Conservation (phyloP, 2,113 vertebrate genomes). For the Vombatus ursinus region DNA sequence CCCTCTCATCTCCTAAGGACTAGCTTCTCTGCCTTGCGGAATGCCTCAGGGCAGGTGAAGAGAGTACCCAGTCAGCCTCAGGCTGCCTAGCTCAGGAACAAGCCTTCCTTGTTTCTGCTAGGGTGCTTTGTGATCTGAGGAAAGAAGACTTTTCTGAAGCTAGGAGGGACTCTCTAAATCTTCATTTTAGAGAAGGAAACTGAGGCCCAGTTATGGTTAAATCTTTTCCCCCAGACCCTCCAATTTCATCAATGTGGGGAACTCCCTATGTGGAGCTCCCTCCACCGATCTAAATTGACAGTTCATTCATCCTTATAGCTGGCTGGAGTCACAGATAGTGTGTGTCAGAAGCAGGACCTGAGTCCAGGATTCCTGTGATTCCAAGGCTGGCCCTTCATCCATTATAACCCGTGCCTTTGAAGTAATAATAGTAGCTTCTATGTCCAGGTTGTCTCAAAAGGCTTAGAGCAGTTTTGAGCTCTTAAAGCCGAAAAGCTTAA, state of each 20-base stretch:
- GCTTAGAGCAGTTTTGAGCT: not conserved
- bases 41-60: not conserved
- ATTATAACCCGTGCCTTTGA: not conserved
- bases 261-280: not conserved
- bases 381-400: not conserved
- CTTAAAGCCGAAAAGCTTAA: not conserved
- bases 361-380: not conserved
- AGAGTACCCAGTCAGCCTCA: not conserved
- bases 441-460: not conserved
- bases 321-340: not conserved
- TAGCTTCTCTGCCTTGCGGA: not conserved
- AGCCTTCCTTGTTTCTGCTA: not conserved
- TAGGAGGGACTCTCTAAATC: not conserved
- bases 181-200: not conserved
- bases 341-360: not conserved
- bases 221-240: not conserved
- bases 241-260: not conserved
- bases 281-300: not conserved
- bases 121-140: not conserved
- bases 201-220: not conserved
- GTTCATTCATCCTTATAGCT: not conserved
- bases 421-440: not conserved
- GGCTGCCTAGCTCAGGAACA: not conserved
- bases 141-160: not conserved
- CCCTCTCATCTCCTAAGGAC: not conserved